phyloP scores from a whole-genome alignment of 2,797 vertebrate species.

The Borostomias antarcticus region DNA sequence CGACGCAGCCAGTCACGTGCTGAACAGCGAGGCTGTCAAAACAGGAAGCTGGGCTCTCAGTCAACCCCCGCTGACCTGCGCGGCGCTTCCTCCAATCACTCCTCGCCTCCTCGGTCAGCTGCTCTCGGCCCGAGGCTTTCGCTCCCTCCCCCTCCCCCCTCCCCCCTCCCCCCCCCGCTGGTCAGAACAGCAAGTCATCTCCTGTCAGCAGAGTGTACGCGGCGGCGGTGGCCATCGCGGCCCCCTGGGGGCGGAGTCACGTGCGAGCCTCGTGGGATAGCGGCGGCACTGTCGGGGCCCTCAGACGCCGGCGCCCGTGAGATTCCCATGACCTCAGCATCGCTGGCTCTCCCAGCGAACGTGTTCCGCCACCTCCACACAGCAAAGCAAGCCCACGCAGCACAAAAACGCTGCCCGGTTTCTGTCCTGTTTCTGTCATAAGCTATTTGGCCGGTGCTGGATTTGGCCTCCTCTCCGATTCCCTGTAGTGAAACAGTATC shows the following conservation, averaged over 20 bases:
- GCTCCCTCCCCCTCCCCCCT: not conserved
- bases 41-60: slow-evolving; percentile 9
- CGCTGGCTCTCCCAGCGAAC: slow-evolving; percentile 26
- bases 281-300: slow-evolving; percentile 50
- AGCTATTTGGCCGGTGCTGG: slow-evolving; percentile 54
- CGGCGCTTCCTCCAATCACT: not conserved
- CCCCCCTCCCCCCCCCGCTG: not conserved
- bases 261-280: not conserved
- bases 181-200: slow-evolving; percentile 3
- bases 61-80: slow-evolving; percentile 6
- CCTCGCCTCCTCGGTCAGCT: slow-evolving; percentile 15
- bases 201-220: not conserved
- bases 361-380: slow-evolving; percentile 27
- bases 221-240: not conserved
- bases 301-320: too few species aligned
- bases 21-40: slow-evolving; percentile 1
- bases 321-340: slow-evolving; percentile 67
- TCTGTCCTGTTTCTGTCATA: slow-evolving; percentile 64
- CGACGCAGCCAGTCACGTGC: not conserved
- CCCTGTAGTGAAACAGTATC: slow-evolving; percentile 57
- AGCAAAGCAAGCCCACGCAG: slow-evolving; percentile 42
- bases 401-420: slow-evolving; percentile 55
- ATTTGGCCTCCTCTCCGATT: slow-evolving; percentile 48
- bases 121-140: not conserved
- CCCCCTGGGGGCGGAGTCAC: too few species aligned